phyloP scores from a whole-genome alignment of 2,113 vertebrate genomes.

The Dicrurus megarhynchus region DNA sequence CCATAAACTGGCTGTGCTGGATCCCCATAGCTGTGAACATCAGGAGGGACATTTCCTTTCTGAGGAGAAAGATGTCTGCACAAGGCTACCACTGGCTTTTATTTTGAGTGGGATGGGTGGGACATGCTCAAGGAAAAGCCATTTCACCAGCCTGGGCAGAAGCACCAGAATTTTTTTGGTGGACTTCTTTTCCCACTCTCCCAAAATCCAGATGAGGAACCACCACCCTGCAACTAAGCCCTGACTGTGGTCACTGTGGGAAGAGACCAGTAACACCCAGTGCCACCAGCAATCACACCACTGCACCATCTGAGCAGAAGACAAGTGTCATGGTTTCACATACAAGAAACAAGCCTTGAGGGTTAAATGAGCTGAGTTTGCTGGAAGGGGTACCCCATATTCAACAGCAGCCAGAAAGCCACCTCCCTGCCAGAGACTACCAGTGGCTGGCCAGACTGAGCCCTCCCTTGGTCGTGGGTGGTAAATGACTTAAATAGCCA shows the following conservation, averaged over 20 bases:
- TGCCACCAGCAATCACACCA: neutral
- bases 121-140: neutral
- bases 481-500: neutral
- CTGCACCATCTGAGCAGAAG: neutral
- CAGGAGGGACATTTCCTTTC: neutral
- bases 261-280: neutral
- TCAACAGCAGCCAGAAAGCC: neutral
- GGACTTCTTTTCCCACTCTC: neutral
- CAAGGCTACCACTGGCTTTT: neutral
- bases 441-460: neutral
- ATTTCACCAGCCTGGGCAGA: neutral
- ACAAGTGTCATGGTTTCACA: neutral
- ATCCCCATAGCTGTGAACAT: rapidly evolving
- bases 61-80: rapidly evolving
- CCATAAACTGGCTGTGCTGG: rapidly evolving
- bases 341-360: rapidly evolving
- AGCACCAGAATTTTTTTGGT: neutral
- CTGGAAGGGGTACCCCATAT: neutral
- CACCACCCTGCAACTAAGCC: neutral
- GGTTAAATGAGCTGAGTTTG: neutral
- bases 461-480: rapidly evolving
- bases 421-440: neutral
- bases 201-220: neutral
- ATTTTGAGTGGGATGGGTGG: neutral
- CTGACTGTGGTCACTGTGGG: neutral